Base-by-base conservation (phyloP, 2,113 vertebrate species). In the Delphinus delphis region DNA sequence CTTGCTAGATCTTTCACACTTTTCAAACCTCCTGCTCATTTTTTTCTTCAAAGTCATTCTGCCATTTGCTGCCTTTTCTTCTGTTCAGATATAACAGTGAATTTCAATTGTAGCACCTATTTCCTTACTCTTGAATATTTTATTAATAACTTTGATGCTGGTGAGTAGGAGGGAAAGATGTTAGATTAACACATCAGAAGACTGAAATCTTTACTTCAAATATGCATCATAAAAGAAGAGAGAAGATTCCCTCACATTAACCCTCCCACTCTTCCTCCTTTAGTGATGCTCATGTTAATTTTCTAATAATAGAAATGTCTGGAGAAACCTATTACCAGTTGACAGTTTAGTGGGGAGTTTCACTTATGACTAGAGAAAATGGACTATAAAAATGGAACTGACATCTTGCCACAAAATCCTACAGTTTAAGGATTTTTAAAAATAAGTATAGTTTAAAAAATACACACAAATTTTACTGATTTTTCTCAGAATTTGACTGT, bases 121-220 rank as follows among this genome's bases (percentile, higher is more conserved):
- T 74, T 86, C 28, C 38, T 82, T 47, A 36, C 41, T 82, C 71
- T 36, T 31, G 20, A 93, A n/a, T 36, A 36, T 60, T 88, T 76
- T 86, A 93, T 71, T 87, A 77, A 62, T 86, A 79, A 55, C 44
- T 67, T 55, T 31, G 44, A 89, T 33, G 28, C 50, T 84, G 65
- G 25, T 81, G 92, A 73, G 90, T 92, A 92, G 96, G 96, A 96
- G 73, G 86, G 25, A 28, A 85, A 58, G 47, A 81, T 23, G 73
- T 60, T 68, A 90, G 58, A 80, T 95, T 58, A 93, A 60, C 79
- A 71, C 60, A 93, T 93, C 63, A 44, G 25, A 89, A 92, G 68
- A 63, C 25, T 53, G 60, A 88, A 88, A 74, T 79, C 82, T 93
- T 71, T 31, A 63, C 38, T 85, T 92, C 73, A n/a, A 89, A 58